Percentiles rank a stretch among this genome's conserved stretches.
These are phyloP conservation scores for Amyelois transitella DNA, from an alignment of 1,140 invertebrate species.

Conservation along the genomic window DNA sequence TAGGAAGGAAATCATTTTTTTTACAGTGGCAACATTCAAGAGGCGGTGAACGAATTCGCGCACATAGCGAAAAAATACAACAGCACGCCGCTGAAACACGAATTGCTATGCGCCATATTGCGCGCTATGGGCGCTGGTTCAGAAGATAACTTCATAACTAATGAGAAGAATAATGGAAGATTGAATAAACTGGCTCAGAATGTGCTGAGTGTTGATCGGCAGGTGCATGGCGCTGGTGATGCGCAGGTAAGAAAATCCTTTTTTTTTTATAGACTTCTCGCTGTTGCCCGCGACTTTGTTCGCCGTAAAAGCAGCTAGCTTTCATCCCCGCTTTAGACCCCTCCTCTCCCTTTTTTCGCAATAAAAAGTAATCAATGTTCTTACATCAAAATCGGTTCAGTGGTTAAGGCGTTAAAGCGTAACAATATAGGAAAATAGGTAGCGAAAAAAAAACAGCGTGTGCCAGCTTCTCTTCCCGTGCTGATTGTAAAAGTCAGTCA, in stretches of 20 bases:
- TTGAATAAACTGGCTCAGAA: constrained; percentile 51
- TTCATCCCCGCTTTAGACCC: too few species aligned
- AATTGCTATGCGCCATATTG: constrained; percentile 67
- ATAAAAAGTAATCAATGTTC: too few species aligned
- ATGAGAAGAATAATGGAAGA: constrained; percentile 35
- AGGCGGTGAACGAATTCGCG: constrained; percentile 66
- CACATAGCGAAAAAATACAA: constrained; percentile 57
- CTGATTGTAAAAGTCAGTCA: too few species aligned
- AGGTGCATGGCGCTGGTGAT: constrained; percentile 58
- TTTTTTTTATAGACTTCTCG: too few species aligned
- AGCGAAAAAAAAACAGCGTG: too few species aligned
- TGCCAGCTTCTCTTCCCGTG: too few species aligned
- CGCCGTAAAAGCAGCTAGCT: too few species aligned
- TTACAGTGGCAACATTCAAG: constrained; percentile 60
- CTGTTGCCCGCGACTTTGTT: too few species aligned
- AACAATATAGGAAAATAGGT: too few species aligned
- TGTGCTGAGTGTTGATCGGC: constrained; percentile 48
- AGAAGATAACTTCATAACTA: constrained; percentile 34
- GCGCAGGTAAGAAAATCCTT: constrained; percentile 37
- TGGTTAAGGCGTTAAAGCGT: too few species aligned
- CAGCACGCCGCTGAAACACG: constrained; percentile 74
- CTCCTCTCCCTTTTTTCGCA: too few species aligned
- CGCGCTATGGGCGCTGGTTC: constrained; percentile 39
- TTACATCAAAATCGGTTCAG: too few species aligned
- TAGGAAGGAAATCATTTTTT: constrained; percentile 40